Conservation (phyloP, 2,888 invertebrate species). For the Scrobipalpa costella region DNA sequence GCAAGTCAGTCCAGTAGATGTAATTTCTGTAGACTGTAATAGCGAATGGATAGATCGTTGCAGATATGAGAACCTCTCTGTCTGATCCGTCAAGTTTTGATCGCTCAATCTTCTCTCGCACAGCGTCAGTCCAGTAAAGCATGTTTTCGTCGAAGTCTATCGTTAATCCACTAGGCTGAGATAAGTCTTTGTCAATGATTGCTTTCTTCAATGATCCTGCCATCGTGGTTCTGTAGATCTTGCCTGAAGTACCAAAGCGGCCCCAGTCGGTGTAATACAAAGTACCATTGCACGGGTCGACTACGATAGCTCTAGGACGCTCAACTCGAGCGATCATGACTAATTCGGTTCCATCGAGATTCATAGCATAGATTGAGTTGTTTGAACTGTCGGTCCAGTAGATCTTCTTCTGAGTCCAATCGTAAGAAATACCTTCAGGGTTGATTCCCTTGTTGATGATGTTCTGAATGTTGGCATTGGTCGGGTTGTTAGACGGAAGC, state of each 20-base stretch:
- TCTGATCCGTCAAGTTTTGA: slow-evolving; percentile 93
- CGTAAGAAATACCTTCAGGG: slow-evolving; percentile 96
- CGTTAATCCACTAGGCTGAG: slow-evolving; percentile 97
- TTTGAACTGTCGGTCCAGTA: slow-evolving; percentile 99
- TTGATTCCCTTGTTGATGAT: slow-evolving; percentile 91
- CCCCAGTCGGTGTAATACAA: slow-evolving; percentile 99
- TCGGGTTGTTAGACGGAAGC: slow-evolving; percentile 87
- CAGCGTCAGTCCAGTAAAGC: slow-evolving; percentile 98
- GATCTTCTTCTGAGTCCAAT: slow-evolving; percentile 98
- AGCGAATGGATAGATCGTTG: slow-evolving; percentile 97
- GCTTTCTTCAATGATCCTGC: slow-evolving; percentile 95
- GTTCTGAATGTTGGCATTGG: slow-evolving; percentile 81
- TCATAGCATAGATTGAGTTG: slow-evolving; percentile 97
- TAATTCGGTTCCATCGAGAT: slow-evolving; percentile 91
- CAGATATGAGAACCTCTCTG: slow-evolving; percentile 91
- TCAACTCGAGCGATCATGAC: slow-evolving; percentile 97
- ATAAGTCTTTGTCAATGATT: slow-evolving; percentile 93
- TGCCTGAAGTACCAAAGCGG: slow-evolving; percentile 94
- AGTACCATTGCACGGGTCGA: slow-evolving; percentile 98
- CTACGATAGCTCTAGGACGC: slow-evolving; percentile 95
- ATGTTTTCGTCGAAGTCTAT: slow-evolving; percentile 96
- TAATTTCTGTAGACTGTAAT: slow-evolving; percentile 94
- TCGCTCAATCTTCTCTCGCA: slow-evolving; percentile 96
- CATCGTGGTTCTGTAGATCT: slow-evolving; percentile 97
- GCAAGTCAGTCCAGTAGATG: slow-evolving; percentile 98